phyloP scores from a whole-genome alignment of 2,113 vertebrate genomes.

The Poicephalus meyeri region DNA sequence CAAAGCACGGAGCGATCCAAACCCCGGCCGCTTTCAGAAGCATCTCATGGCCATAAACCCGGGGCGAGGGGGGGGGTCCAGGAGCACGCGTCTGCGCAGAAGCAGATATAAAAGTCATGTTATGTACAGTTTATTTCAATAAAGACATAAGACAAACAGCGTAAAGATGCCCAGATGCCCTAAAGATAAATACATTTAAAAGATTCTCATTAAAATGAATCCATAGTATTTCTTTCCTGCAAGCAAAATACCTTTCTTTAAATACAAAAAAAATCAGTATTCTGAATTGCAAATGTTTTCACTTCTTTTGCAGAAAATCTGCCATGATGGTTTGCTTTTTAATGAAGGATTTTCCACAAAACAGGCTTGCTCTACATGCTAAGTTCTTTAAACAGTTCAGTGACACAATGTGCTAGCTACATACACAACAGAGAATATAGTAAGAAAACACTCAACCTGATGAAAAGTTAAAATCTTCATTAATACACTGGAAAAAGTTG shows the following conservation, averaged over 20 bases:
- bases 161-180: slow-evolving; percentile 87
- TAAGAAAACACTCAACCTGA: slow-evolving; percentile 94
- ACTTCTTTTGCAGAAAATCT: slow-evolving; percentile 89
- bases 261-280: slow-evolving; percentile 81
- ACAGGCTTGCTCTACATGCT: slow-evolving; percentile 97
- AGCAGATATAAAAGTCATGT: slow-evolving; percentile 84
- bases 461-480: slow-evolving; percentile 99
- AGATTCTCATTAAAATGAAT: slow-evolving; percentile 88
- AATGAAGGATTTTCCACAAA: slow-evolving; percentile 89
- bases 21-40: background rate
- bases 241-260: slow-evolving; percentile 91
- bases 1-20: slow-evolving; percentile 24
- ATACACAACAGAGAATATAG: slow-evolving; percentile 89
- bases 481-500: slow-evolving; percentile 98
- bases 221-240: slow-evolving; percentile 86
- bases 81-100: slow-evolving; percentile 69
- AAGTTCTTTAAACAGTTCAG: slow-evolving; percentile 87
- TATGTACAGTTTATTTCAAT: slow-evolving; percentile 97
- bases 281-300: slow-evolving; percentile 79
- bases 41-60: slow-evolving; percentile 56
- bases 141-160: slow-evolving; percentile 90
- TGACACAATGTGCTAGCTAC: slow-evolving; percentile 94
- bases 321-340: slow-evolving; percentile 87
- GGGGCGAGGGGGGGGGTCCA: slow-evolving; percentile 66
- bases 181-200: slow-evolving; percentile 94